Evolutionary conservation across 2,888 invertebrate genomes (phyloP).

Genomic region (Philhelius pedissequus): DNA sequence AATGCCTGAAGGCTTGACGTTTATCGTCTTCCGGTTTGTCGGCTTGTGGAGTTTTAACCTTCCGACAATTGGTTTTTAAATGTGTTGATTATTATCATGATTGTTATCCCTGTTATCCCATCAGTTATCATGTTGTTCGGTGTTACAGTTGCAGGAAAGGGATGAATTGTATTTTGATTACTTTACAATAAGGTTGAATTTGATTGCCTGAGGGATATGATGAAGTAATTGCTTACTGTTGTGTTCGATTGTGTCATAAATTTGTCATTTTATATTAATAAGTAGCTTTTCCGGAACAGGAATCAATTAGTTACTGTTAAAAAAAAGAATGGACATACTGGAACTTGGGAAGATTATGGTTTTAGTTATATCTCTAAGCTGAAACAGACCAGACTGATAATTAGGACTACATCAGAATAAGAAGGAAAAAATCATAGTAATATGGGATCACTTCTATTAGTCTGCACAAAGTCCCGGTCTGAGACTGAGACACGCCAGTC

Average conservation of each 20-base stretch:
- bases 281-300: too few relatives aligned
- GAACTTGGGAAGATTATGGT: too few relatives aligned
- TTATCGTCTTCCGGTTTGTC: constrained; percentile 37
- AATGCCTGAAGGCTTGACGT: constrained; percentile 18
- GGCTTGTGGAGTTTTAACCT: constrained; percentile 33
- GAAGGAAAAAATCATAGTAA: too few relatives aligned
- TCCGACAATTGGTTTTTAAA: constrained; percentile 61
- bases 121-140: constrained; percentile 14
- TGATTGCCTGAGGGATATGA: neutral
- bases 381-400: too few relatives aligned
- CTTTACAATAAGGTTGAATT: neutral
- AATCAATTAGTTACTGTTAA: too few relatives aligned
- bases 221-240: neutral
- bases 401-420: too few relatives aligned
- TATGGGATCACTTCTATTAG: too few relatives aligned
- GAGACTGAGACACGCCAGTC: too few relatives aligned
- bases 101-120: constrained; percentile 53
- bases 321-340: too few relatives aligned
- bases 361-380: too few relatives aligned
- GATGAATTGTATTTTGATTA: neutral
- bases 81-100: constrained; percentile 58
- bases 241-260: neutral
- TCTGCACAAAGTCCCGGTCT: too few relatives aligned
- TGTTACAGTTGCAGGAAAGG: constrained; percentile 10
- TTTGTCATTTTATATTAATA: too few relatives aligned